Evolutionary conservation across 2,888 invertebrate species (phyloP), one percentile per base, ranked within the genome.

Genomic region (Bursaphelenchus okinawaensis): DNA sequence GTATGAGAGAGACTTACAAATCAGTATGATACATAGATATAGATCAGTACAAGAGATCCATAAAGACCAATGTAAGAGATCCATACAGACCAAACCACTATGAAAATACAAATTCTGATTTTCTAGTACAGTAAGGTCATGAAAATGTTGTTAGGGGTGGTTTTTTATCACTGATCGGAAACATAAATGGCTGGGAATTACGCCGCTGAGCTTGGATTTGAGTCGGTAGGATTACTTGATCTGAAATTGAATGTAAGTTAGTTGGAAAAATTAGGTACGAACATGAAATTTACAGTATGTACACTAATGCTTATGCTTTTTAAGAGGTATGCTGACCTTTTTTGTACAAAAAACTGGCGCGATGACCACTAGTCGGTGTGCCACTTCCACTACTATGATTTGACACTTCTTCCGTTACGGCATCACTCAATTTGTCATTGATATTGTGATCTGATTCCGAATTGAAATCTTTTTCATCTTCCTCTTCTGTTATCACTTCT

Each of bases 401-500:
- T 4, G 40, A 20, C n/a, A 20, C 22, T 16, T 54, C 54, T 54
- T 54, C 54, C 16, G 22, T 54, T 1, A 54, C 19, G 2, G 54
- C 22, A 16, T 54, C 24, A 19, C 24, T 12, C 20, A 24, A 24
- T 27, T 56, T 61, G 24, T 20, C 22, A 23, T 63, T 40, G 9
- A 29, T 29, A 24, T 63, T 63, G n/a, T 65, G 20, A 16, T 40
- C 62, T 19, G 63, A 63, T n/a, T 29, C 40, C n/a, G 63, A 63
- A 8, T 23, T n/a, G 16, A 61, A 26, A n/a, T 62, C 62, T 26
- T 63, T 63, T 22, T 64, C 63, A 26, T 66, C 66, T 23, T 65
- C 69, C 29, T 66, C 66, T 40, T 67, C 67, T 12, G 62, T 69
- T 20, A 67, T 67, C 23, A 69, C 67, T n/a, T 59, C 60, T 7